Conservation (phyloP, 2,888 invertebrate genomes). For the Drosophila suboccidentalis region DNA sequence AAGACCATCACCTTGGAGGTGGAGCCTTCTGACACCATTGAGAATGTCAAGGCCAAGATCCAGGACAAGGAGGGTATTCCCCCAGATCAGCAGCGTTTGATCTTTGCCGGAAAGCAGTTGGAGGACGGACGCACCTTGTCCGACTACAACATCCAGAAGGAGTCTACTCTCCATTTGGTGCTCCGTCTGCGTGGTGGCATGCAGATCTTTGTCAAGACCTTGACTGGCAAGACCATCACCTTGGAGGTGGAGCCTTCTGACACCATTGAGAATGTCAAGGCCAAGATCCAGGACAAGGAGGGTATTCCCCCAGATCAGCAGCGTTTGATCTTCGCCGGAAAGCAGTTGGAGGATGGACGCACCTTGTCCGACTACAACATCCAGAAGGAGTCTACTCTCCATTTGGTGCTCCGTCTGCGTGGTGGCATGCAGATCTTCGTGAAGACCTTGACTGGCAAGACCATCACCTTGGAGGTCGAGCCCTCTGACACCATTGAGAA, state of each 20-base stretch:
- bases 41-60: conserved; percentile 80
- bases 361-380: conserved; percentile 44
- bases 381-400: conserved; percentile 49
- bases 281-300: conserved; percentile 55
- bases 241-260: conserved; percentile 50
- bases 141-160: conserved; percentile 82
- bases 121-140: conserved; percentile 81
- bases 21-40: conserved; percentile 75
- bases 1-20: conserved; percentile 82
- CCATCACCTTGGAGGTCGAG: conserved; percentile 52
- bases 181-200: conserved; percentile 76
- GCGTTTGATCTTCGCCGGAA: conserved; percentile 75
- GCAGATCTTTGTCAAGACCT: conserved; percentile 51
- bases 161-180: conserved; percentile 79
- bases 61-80: conserved; percentile 82
- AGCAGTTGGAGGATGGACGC: conserved; percentile 70
- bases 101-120: conserved; percentile 80
- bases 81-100: conserved; percentile 82
- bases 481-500: conserved; percentile 52
- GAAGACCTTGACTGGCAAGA: conserved; percentile 55
- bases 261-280: conserved; percentile 53
- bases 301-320: conserved; percentile 44
- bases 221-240: conserved; percentile 55
- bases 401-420: conserved; percentile 48
- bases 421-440: conserved; percentile 53